phyloP scores from a whole-genome alignment of 2,113 vertebrate genomes.

The Cyphomyrus plagiostoma region DNA sequence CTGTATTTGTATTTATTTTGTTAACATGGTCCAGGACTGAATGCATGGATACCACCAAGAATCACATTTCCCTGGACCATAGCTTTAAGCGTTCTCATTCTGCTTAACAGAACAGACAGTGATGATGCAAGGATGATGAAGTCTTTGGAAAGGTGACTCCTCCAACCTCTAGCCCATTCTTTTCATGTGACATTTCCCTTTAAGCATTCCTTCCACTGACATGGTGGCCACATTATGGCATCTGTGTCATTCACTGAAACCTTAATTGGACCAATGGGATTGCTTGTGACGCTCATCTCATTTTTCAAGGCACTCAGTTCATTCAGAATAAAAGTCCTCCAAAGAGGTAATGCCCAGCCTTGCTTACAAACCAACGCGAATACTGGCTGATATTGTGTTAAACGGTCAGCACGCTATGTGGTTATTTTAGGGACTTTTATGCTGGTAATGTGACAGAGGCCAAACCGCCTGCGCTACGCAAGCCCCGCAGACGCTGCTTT shows the following conservation, averaged over 20 bases:
- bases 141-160: neutral
- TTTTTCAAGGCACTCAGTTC: neutral
- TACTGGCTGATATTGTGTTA: neutral
- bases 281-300: neutral
- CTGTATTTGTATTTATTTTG: neutral
- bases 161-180: neutral
- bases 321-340: neutral
- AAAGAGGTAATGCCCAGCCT: neutral
- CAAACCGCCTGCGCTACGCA: neutral
- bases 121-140: neutral
- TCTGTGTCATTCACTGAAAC: neutral
- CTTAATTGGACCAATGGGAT: constrained; percentile 10
- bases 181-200: neutral
- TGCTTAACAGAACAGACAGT: neutral
- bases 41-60: neutral
- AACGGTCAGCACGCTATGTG: neutral
- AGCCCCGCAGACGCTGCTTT: neutral
- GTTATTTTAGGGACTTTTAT: neutral
- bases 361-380: neutral
- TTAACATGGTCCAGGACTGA: neutral
- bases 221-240: neutral
- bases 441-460: neutral
- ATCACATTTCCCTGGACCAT: neutral
- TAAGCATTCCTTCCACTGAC: neutral
- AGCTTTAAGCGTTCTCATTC: neutral